Evolutionary conservation across 2,797 vertebrate species (phyloP), one percentile per base, ranked within the genome.

Genomic region (Clarias platycephalus): DNA sequence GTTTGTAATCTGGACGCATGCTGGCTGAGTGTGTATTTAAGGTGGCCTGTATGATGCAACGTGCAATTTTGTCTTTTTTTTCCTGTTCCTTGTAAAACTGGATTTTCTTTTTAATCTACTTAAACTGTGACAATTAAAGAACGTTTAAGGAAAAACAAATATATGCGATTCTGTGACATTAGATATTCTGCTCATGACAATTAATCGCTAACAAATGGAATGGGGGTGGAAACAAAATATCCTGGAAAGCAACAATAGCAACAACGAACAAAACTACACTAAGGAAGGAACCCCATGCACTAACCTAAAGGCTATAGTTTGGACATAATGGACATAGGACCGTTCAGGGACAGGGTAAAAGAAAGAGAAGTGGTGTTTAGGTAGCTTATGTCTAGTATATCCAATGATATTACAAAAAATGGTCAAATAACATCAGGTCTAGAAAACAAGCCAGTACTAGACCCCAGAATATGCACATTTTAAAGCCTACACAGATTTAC

Each of bases 71-170:
- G 72, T 84, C 58, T 31, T 28, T 88, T 80, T 74, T 76, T 75
- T 85, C 84, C 66, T 31, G 80, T 90, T 91, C 84, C 86, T 93
- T 92, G 92, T 92, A 92, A 94, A 92, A 90, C 92, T 88, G 90
- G 93, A 89, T 89, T 92, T 88, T 94, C 91, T 95, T 94, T 93
- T 94, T 95, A 86, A 93, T 84, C 93, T 91, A 91, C 92, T 91
- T 93, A 91, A 94, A 94, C 92, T 95, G 94, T 95, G 94, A 95
- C 92, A 89, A 95, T 95, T 95, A 95, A 93, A 95, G 76, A 91
- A 88, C 74, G 79, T 89, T 85, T 92, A 84, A 89, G 87, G 84
- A 87, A 49, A 84, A 62, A 20, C 40, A 24, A 1, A 57, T 82
- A 28, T 60, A 13, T 53, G 49, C 12, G 49, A 53, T 70, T 86